phyloP scores from a whole-genome alignment of 2,888 invertebrate species.

The Pachydiplax longipennis region DNA sequence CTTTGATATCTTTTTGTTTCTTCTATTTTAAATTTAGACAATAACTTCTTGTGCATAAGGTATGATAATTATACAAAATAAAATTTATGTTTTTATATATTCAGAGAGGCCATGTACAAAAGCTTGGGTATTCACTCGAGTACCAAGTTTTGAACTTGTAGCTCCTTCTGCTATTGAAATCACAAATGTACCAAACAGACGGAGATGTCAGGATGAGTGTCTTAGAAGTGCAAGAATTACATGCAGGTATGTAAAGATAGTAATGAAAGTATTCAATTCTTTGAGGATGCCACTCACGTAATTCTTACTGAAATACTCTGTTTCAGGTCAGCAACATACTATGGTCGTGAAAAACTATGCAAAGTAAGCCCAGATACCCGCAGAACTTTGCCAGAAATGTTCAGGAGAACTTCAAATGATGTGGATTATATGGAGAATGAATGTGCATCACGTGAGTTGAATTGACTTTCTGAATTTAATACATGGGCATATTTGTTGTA shows the following conservation, averaged over 20 bases:
- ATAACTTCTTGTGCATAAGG: too few species aligned
- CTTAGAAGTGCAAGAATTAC: conserved; percentile 60
- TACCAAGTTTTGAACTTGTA: conserved; percentile 60
- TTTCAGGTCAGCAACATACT: conserved; percentile 61
- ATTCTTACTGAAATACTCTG: neutral
- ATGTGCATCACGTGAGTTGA: conserved; percentile 61
- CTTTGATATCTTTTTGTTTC: neutral
- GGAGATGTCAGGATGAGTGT: conserved; percentile 63
- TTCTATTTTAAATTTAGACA: too few species aligned
- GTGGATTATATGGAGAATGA: conserved; percentile 66
- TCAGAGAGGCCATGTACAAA: conserved; percentile 57
- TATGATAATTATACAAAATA: neutral
- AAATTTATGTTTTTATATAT: neutral
- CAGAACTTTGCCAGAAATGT: conserved; percentile 61
- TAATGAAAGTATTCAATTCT: neutral
- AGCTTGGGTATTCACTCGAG: conserved; percentile 62
- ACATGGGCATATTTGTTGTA: neutral
- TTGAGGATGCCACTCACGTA: neutral
- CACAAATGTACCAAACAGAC: conserved; percentile 58
- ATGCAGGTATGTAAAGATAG: conserved; percentile 56
- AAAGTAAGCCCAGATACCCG: conserved; percentile 62
- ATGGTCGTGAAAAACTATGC: conserved; percentile 60
- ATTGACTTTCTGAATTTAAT: neutral
- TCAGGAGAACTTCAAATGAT: conserved; percentile 57
- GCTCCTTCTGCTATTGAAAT: conserved; percentile 61